Evolutionary conservation across 2,797 vertebrate genomes (phyloP).

Genomic region (Onychomys arenicola): DNA sequence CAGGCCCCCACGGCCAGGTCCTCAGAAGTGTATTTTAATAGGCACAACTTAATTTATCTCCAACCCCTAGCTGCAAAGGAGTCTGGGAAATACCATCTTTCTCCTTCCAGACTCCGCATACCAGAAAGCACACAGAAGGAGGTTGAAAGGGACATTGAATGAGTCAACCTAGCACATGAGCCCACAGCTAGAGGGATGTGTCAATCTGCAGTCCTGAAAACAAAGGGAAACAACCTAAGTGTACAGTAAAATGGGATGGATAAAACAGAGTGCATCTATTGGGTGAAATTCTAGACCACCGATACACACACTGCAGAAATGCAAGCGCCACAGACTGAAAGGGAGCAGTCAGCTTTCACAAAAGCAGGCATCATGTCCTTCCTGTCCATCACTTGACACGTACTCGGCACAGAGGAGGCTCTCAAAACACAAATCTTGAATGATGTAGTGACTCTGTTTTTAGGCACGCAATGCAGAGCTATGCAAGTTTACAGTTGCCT

Average conservation of each 20-base stretch:
- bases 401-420: neutral
- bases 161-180: neutral
- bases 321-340: neutral
- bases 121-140: neutral
- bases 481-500: neutral
- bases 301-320: neutral
- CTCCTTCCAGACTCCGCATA: neutral
- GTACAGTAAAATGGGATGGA: neutral
- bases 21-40: neutral
- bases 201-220: neutral
- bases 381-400: no score
- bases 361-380: neutral
- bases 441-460: neutral
- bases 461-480: neutral
- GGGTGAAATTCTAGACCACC: neutral
- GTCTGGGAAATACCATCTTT: neutral
- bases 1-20: neutral
- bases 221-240: neutral
- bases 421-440: neutral
- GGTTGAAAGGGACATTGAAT: neutral
- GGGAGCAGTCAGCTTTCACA: neutral
- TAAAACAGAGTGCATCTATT: neutral
- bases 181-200: neutral
- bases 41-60: neutral
- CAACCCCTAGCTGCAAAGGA: neutral